Evolutionary conservation across 1,140 invertebrate genomes (phyloP), one percentile per base, ranked within the genome.

Genomic region (Rhagoletis pomonella): DNA sequence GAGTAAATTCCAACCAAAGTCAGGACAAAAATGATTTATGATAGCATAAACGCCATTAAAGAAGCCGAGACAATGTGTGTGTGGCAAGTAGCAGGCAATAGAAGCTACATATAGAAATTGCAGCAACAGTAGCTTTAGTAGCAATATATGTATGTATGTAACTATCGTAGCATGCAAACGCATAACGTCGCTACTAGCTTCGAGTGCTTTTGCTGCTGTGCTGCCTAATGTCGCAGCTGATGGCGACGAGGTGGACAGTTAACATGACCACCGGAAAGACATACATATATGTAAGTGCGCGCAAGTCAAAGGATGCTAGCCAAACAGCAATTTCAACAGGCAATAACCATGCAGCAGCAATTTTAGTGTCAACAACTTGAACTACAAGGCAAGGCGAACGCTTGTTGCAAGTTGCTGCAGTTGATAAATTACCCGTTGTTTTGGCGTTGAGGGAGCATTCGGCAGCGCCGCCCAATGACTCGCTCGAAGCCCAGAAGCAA

Each of bases 331-430:
- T 81, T 55, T 17, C 42, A 81, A 47, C 47, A 55, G 47, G 73
- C 73, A 81, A 81, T 81, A 81, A 81, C 47, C 73, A 55, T 81
- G 47, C 44, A 81, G 47, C 73, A 55, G 73, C 47, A 81, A 50
- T 81, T 81, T 81, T 55, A 47, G 73, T 81, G 47, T 81, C 73
- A 81, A 81, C 73, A 81, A 81, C 47, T 81, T 55, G 73, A 81
- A 81, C 73, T 81, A 81, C 73, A 81, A 81, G 73, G 19, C 47
- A 55, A 29, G 47, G 50, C 47, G 73, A 55, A 55, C 73, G 19
- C 14, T 81, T 50, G 47, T 81, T 19, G 47, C 73, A 50, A 55
- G 47, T 81, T 81, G 47, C 12, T n/a, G 50, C 47, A 55, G 17
- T 81, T 81, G 73, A 81, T 81, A 81, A 81, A 81, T 81, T 81